These are phyloP conservation scores for Brassicogethes aeneus DNA, from an alignment of 2,888 invertebrate species.

Conservation along the genomic window DNA sequence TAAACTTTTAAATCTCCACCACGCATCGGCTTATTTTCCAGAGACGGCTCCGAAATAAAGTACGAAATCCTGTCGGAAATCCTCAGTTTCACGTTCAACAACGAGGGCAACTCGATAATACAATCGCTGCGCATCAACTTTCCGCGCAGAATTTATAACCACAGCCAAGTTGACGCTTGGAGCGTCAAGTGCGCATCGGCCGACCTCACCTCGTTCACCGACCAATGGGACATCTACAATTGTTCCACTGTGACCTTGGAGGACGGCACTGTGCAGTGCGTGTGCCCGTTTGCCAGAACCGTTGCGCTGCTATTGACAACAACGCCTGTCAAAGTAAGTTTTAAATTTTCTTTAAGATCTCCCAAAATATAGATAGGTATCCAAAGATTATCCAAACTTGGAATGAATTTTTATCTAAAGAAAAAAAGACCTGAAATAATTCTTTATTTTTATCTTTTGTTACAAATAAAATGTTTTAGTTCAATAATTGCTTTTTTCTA, in stretches of 20 bases:
- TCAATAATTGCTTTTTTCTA: too few species aligned
- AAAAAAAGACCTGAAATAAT: not conserved
- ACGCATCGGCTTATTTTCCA: constrained; percentile 29
- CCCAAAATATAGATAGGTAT: too few species aligned
- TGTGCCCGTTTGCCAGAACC: constrained; percentile 54
- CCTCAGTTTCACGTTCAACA: constrained; percentile 31
- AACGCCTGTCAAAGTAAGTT: constrained; percentile 19
- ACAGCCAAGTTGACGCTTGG: constrained; percentile 39
- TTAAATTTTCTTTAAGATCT: too few species aligned
- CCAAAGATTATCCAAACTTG: too few species aligned
- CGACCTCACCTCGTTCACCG: constrained; percentile 43
- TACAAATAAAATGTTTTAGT: too few species aligned
- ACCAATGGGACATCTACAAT: constrained; percentile 53
- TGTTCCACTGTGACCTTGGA: constrained; percentile 46
- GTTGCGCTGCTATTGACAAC: constrained; percentile 55
- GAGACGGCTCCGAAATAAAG: constrained; percentile 58
- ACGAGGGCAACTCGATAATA: not conserved
- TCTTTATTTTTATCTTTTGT: too few species aligned
- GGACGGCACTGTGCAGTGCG: constrained; percentile 48
- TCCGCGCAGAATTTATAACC: constrained; percentile 9
- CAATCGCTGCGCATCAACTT: constrained; percentile 1
- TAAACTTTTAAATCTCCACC: not conserved
- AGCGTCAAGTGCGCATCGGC: constrained; percentile 43
- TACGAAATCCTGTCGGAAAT: constrained; percentile 56
- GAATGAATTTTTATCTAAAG: too few species aligned